Conservation (phyloP, 2,113 vertebrate species). For the Noturus placidus region DNA sequence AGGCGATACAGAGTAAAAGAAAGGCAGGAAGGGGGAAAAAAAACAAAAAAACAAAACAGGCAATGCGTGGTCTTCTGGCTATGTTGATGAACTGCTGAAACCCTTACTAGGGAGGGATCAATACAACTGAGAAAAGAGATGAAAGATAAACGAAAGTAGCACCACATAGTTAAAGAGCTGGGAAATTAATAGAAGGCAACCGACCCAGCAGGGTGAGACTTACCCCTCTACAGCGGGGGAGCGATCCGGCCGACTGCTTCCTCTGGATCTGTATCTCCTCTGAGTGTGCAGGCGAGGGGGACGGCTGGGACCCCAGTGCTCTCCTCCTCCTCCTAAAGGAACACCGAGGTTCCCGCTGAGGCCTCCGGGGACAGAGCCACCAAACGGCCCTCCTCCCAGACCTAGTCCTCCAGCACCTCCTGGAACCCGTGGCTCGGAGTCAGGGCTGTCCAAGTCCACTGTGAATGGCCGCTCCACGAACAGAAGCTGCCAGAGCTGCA, state of each 20-base stretch:
- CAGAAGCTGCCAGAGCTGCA: conserved; percentile 87
- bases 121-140: neutral
- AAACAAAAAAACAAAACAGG: no score
- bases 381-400: conserved; percentile 67
- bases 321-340: conserved; percentile 63
- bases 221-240: conserved; percentile 95
- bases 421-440: conserved; percentile 70
- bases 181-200: no score
- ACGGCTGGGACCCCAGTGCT: conserved; percentile 86
- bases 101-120: neutral
- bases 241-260: conserved; percentile 85
- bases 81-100: neutral
- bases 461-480: conserved; percentile 77
- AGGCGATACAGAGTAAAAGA: neutral
- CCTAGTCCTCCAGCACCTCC: conserved; percentile 62
- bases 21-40: neutral
- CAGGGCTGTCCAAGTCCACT: conserved; percentile 79
- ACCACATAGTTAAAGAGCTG: neutral
- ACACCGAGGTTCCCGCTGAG: conserved; percentile 68
- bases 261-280: conserved; percentile 82
- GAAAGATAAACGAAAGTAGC: neutral
- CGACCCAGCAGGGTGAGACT: conserved; percentile 46
- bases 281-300: conserved; percentile 82
- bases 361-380: conserved; percentile 73
- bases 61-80: neutral